Evolutionary conservation across 2,797 vertebrate species (phyloP).

Genomic region (Craterocephalus amniculus): DNA sequence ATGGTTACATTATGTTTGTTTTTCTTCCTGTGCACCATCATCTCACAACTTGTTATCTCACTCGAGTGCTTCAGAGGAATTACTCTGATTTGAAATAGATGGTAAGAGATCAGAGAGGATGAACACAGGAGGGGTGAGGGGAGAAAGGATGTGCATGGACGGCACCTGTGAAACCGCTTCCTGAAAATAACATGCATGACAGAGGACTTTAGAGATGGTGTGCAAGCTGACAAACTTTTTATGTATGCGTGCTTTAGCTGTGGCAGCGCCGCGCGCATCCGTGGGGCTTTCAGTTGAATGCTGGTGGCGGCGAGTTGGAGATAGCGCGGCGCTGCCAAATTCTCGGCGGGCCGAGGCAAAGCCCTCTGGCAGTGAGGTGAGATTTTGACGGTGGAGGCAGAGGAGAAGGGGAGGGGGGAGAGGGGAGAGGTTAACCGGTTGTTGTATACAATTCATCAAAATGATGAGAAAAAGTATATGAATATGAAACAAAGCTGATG

Average conservation of each 20-base stretch:
- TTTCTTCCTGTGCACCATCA: background rate
- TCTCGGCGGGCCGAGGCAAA: conserved; percentile 70
- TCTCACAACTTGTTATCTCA: background rate
- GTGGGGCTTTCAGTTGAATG: conserved; percentile 13
- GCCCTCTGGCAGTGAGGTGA: conserved; percentile 82
- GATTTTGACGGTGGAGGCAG: conserved; percentile 78
- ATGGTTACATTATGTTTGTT: background rate
- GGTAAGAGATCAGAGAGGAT: conserved; percentile 12
- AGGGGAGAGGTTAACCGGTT: background rate
- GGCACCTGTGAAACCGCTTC: background rate
- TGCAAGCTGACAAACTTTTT: conserved; percentile 7
- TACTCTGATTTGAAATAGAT: conserved; percentile 9
- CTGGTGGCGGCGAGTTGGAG: conserved; percentile 48
- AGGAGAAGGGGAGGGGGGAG: conserved; percentile 36
- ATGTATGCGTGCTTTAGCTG: background rate
- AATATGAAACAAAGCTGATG: too few relatives aligned
- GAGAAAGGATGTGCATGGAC: background rate
- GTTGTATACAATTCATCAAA: background rate
- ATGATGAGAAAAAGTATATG: too few relatives aligned
- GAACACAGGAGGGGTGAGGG: too few relatives aligned
- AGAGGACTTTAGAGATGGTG: background rate
- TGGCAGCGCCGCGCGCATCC: conserved; percentile 13
- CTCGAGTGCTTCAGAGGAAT: conserved; percentile 20
- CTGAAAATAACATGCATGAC: conserved; percentile 10
- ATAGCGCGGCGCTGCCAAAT: conserved; percentile 78